Conservation (phyloP, 2,888 invertebrate species). For the Eupeodes luniger region DNA sequence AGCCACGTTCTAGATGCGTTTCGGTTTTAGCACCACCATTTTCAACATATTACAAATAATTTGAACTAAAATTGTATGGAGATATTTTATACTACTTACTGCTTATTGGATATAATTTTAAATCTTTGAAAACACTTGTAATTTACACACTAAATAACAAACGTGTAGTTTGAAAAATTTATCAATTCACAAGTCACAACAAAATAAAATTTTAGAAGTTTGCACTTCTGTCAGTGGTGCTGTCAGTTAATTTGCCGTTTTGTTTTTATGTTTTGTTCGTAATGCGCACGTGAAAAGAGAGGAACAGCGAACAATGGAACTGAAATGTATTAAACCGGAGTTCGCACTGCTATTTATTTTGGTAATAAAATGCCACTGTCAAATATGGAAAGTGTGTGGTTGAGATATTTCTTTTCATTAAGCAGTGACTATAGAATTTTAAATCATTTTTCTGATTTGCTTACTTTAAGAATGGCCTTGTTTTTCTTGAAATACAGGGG, state of each 20-base stretch:
- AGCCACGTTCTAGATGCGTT: conserved; percentile 58
- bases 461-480: too few species aligned
- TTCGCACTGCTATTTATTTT: neutral
- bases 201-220: conserved; percentile 16
- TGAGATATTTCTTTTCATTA: too few species aligned
- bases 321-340: neutral
- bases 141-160: conserved; percentile 19
- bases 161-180: conserved; percentile 21
- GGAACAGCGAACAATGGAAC: neutral
- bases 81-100: conserved; percentile 42
- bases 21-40: conserved; percentile 41
- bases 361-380: too few species aligned
- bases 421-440: too few species aligned
- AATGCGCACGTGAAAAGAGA: conserved; percentile 39
- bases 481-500: too few species aligned
- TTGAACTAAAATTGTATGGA: too few species aligned
- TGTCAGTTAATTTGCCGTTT: conserved; percentile 58
- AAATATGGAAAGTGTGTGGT: too few species aligned
- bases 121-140: neutral
- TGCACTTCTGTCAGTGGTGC: neutral
- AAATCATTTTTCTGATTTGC: too few species aligned
- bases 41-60: conserved; percentile 33
- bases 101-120: neutral
- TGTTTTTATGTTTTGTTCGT: conserved; percentile 54
- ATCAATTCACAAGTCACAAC: conserved; percentile 17